phyloP scores from a whole-genome alignment of 2,113 vertebrate genomes.

The Crotalus viridis region DNA sequence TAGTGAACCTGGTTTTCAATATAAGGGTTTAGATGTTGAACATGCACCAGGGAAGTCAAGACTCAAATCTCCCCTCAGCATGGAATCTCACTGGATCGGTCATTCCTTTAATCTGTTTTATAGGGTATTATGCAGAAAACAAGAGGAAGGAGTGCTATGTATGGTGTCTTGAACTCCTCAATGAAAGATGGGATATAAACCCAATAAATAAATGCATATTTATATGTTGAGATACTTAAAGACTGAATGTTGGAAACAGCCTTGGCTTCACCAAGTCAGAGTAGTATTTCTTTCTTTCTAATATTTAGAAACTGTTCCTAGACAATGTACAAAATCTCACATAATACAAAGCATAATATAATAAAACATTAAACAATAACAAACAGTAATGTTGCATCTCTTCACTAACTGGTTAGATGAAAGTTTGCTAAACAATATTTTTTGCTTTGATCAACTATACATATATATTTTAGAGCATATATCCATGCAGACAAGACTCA shows the following conservation, averaged over 20 bases:
- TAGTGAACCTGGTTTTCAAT: background rate
- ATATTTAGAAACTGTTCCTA: background rate
- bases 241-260: background rate
- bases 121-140: background rate
- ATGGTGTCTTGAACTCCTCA: background rate
- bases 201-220: background rate
- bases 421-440: background rate
- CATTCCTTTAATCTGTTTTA: background rate
- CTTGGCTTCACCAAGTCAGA: background rate
- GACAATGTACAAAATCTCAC: background rate
- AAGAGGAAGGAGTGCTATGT: background rate
- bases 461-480: background rate
- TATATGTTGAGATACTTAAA: background rate
- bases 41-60: background rate
- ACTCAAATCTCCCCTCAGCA: background rate
- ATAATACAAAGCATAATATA: background rate
- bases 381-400: background rate
- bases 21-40: background rate
- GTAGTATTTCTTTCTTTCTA: background rate
- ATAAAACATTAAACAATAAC: background rate
- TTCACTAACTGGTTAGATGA: background rate
- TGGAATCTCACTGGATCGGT: background rate
- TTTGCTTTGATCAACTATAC: background rate
- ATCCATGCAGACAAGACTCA: background rate
- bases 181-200: background rate